Evolutionary conservation across 2,113 vertebrate species (phyloP), one percentile per base, ranked within the genome.

Genomic region (Actenoides lindsayi): DNA sequence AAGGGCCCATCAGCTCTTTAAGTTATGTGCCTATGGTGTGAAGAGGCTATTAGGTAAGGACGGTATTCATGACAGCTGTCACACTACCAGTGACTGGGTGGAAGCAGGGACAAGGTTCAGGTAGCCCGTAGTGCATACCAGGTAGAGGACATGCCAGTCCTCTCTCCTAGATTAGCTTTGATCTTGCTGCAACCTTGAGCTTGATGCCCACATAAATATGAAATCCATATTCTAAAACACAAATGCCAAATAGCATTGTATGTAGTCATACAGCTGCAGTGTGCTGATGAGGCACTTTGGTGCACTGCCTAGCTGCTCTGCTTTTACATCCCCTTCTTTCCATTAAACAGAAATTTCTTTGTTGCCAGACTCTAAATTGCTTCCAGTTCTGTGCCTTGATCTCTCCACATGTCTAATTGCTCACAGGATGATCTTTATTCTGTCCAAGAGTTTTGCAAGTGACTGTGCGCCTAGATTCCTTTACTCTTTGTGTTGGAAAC

Each of bases 241-340:
- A 1, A 46, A 37, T 74, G 44, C 46, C 51, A 35, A 41, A 25
- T 14, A 56, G 10, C 31, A 19, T 42, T 0, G 0, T 51, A 7
- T 59, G 39, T 68, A 48, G 19, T 79, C 65, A 35, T 56, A 23
- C 21, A 90, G 82, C 78, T 85, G 50, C 71, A 41, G 20, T 6
- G 31, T 54, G 35, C 37, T 85, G 48, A 19, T 53, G 46, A 93
- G 57, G 41, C 54, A 41, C 63, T 24, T 79, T 11, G 6, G 27
- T 85, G 41, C 39, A 62, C 50, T 88, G 68, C 71, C 67, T 62
- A 6, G 15, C 27, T 76, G 16, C 9, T 39, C 33, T 69, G 50
- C 37, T 77, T 74, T 88, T 81, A 41, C 8, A 23, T 54, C 5
- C 10, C 11, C 20, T 70, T 88, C 63, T 54, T 90, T 67, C 16